Conservation (phyloP, 2,888 invertebrate species). For the Agriopis aurantiaria region DNA sequence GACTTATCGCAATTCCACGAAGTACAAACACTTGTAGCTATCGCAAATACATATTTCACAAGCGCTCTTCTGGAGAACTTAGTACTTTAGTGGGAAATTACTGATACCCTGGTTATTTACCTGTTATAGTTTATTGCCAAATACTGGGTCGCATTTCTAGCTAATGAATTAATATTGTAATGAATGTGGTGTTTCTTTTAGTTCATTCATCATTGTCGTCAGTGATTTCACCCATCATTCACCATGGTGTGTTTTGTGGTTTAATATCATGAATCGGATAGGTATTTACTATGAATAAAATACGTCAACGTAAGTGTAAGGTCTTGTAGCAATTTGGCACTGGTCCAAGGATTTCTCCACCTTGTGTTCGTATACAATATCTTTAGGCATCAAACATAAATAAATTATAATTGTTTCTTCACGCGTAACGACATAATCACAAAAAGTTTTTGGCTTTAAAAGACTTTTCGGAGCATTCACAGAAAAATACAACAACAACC, state of each 20-base stretch:
- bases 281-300: conserved; percentile 39
- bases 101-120: conserved; percentile 20
- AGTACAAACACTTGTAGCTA: conserved; percentile 79
- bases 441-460: conserved; percentile 4
- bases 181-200: too few relatives aligned
- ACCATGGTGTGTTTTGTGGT: conserved; percentile 13
- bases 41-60: conserved; percentile 76
- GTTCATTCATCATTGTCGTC: conserved; percentile 10
- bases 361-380: conserved; percentile 38
- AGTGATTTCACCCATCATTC: conserved; percentile 22
- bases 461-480: not conserved
- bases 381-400: conserved; percentile 14
- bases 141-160: conserved; percentile 8
- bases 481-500: not conserved
- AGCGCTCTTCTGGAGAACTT: conserved; percentile 59
- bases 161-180: not conserved
- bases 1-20: conserved; percentile 80
- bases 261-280: conserved; percentile 16
- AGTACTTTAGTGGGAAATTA: conserved; percentile 37
- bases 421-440: conserved; percentile 10
- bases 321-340: conserved; percentile 67
- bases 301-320: conserved; percentile 42
- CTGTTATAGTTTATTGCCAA: conserved; percentile 8
- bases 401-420: conserved; percentile 22
- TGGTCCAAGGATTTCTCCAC: conserved; percentile 68